Base-by-base conservation (phyloP, 2,113 vertebrate species). In the Rhagologus leucostigma region DNA sequence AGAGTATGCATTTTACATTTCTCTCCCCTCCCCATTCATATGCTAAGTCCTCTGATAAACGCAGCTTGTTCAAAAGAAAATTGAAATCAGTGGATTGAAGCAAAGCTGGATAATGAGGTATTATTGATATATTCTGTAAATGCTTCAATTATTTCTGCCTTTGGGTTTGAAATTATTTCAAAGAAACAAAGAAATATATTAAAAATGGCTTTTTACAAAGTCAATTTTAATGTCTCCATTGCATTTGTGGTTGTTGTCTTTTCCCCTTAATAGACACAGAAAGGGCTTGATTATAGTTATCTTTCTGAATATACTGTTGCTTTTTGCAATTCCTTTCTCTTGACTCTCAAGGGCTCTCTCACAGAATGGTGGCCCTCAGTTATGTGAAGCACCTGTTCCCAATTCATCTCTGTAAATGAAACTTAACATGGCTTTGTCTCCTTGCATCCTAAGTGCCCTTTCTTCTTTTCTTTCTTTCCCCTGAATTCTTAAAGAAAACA, bases 121-220 rank as follows among this genome's bases (percentile, higher is more conserved):
- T 98, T 98, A 98, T 97, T 98, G 97, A 97, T 97, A 97, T 96
- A 97, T 95, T 97, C 97, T 96, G 95, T 96, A 98, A 98, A 98
- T 97, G 98, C 97, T 97, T 97, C 96, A 97, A 98, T 98, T 98
- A 98, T 97, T 98, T 81, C 96, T 97, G 96, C 96, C 92, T 97
- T 95, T 8, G 29, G 83, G 96, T 97, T 97, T 91, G 95, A 97
- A 98, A 97, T 97, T 91, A 97, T 97, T 98, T 97, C 94, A 87
- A 84, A 96, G 94, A 93, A 94, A 87, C 68, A 87, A 87, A 94
- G 67, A 86, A 97, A 92, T 63, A 87, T 97, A 97, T 95, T 92
- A 97, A 93, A 94, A 97, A 96, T 70, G 60, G 49, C 71, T 93
- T 96, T 96, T 95, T 96, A 96, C 42, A 97, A 97, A 98, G 97